Evolutionary conservation across 2,113 vertebrate genomes (phyloP).

Genomic region (Antechinus flavipes): DNA sequence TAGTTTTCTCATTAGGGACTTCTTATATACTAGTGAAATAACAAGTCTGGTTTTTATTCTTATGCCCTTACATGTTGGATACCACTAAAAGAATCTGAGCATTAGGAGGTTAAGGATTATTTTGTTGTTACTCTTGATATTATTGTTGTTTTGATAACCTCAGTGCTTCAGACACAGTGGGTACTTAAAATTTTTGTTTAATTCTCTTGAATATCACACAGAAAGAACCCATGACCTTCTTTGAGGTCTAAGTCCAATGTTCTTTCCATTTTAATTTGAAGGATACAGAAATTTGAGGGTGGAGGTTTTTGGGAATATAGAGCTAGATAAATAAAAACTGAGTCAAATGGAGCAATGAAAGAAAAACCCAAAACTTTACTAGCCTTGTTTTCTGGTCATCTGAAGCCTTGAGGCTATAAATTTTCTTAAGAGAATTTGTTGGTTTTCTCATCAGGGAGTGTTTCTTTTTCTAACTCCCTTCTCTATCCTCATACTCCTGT

Average conservation of each 20-base stretch:
- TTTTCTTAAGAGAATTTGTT: slow-evolving; percentile 18
- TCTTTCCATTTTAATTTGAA: slow-evolving; percentile 58
- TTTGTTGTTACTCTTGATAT: not conserved
- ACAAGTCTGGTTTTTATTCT: not conserved
- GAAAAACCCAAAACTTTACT: slow-evolving; percentile 53
- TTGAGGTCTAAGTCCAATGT: not conserved
- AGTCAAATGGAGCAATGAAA: slow-evolving; percentile 54
- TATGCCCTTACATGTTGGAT: not conserved
- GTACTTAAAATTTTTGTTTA: not conserved
- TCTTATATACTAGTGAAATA: not conserved
- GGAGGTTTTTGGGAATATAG: slow-evolving; percentile 54
- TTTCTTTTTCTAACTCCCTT: not conserved
- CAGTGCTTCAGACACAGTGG: not conserved
- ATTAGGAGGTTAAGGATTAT: not conserved
- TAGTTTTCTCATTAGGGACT: not conserved
- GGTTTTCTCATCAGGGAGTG: slow-evolving; percentile 44
- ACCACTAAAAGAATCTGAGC: not conserved
- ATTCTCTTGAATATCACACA: not conserved
- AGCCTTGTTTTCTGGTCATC: not conserved
- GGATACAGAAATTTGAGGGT: slow-evolving; percentile 41
- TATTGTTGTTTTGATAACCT: not conserved
- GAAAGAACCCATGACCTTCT: not conserved
- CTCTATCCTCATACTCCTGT: not conserved
- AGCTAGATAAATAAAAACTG: slow-evolving; percentile 65
- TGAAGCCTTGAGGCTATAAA: slow-evolving; percentile 4